phyloP scores from a whole-genome alignment of 2,797 vertebrate genomes.

The Apogon hyalosoma region DNA sequence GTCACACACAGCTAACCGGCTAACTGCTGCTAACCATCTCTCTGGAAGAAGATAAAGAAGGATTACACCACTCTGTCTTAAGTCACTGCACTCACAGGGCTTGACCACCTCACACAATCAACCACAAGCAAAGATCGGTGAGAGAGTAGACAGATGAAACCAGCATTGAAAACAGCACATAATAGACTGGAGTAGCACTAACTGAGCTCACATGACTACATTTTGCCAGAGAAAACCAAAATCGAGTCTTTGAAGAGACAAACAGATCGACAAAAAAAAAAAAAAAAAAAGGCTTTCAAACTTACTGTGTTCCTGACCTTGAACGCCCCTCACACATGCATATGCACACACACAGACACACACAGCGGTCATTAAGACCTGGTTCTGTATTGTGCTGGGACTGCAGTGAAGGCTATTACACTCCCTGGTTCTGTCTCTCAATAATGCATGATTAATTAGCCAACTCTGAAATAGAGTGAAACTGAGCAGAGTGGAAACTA shows the following conservation, averaged over 20 bases:
- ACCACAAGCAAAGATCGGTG: conserved; percentile 4
- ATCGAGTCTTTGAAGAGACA: conserved; percentile 23
- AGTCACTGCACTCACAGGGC: conserved; percentile 3
- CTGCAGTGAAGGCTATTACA: conserved; percentile 78
- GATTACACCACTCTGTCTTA: conserved; percentile 32
- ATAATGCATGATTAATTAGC: conserved; percentile 88
- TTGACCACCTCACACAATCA: conserved; percentile 6
- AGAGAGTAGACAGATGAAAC: background rate
- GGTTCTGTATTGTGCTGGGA: conserved; percentile 64
- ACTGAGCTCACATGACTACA: conserved; percentile 2
- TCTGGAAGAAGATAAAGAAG: conserved; percentile 45
- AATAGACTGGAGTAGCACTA: background rate
- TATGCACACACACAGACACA: conserved; percentile 29
- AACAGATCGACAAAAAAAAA: conserved; percentile 29
- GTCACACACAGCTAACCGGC: conserved; percentile 25
- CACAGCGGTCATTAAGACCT: conserved; percentile 53
- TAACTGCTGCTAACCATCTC: conserved; percentile 29
- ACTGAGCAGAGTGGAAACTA: conserved; percentile 82
- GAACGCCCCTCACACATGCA: conserved; percentile 28
- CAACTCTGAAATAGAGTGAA: conserved; percentile 82
- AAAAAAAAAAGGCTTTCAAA: conserved; percentile 41
- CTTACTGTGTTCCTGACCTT: conserved; percentile 67
- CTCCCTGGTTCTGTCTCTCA: conserved; percentile 79
- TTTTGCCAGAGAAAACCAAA: conserved; percentile 6
- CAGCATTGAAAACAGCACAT: background rate